Evolutionary conservation across 2,888 invertebrate species (phyloP), one percentile per base, ranked within the genome.

Genomic region (Hirtodrosophila trivittata): DNA sequence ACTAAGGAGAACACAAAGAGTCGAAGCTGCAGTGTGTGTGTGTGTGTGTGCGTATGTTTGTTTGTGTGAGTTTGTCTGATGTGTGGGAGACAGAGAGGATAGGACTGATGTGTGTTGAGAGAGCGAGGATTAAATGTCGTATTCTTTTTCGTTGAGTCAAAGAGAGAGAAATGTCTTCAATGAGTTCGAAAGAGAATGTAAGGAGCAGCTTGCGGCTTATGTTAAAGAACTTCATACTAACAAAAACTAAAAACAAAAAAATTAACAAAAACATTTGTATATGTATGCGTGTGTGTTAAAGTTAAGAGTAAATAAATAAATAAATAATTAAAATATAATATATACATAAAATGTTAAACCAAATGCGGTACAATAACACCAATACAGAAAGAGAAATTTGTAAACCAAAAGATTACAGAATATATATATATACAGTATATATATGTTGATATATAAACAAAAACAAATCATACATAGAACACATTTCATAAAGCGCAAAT

Each of bases 381-480:
- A 68, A 58, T 60, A 75, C 54, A 62, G 52, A 65, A 32, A 50
- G 33, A 43, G 28, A 49, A 55, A 41, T 43, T 47, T 28, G 51
- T 58, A 55, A 71, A 66, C 38, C 59, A 46, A 65, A 67, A 45
- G 18, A 41, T 50, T 67, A 60, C 73, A 25, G 50, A 52, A 76
- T 56, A 58, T 39, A 45, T 50, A 45, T 25, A 8, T 46, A 56
- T 55, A 66, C 38, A 56, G 49, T 42, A 64, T 51, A 66, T 55
- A 10, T n/a, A 63, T 64, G 52, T 39, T 50, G 54, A 33, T 30
- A 50, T 41, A 46, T 16, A 58, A 46, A 52, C 50, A 41, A 51
- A 52, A 73, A 59, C 54, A 80, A 80, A 76, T 66, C 77, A 81
- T 84, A 76, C 77, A 84, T 58, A 72, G 54, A 84, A 75, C 70